A percentile compares a stretch with the other conserved stretches of the same genome.
These are phyloP conservation scores for Turritopsis rubra DNA, from an alignment of 30 jellyfish, hydroid and myxozoan species.

Conservation along the genomic window DNA sequence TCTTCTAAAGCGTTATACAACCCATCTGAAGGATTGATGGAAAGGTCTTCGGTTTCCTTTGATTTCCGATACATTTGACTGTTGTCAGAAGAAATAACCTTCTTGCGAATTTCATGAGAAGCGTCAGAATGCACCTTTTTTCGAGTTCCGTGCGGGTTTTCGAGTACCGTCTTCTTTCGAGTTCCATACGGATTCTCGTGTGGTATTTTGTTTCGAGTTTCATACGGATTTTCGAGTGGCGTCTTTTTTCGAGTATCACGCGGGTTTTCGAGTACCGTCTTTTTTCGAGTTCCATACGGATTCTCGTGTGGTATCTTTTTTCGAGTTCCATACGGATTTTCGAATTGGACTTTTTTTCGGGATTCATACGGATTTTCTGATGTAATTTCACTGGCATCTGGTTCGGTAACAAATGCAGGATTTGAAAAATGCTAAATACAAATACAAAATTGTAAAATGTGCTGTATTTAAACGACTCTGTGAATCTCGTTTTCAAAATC, in stretches of 20 bases:
- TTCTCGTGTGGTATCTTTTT: neutral
- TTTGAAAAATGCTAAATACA: neutral
- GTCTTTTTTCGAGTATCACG: neutral
- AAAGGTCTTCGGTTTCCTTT: neutral
- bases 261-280: neutral
- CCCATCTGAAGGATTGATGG: neutral
- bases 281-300: neutral
- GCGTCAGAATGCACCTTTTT: neutral
- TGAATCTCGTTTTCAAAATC: too few species aligned
- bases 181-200: neutral
- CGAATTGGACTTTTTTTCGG: neutral
- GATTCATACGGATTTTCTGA: neutral
- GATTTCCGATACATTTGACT: neutral
- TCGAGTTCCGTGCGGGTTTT: neutral
- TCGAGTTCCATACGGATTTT: neutral
- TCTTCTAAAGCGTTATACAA: neutral
- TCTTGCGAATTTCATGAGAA: neutral
- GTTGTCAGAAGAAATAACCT: neutral
- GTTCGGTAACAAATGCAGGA: neutral
- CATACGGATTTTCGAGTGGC: neutral
- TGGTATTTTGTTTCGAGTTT: neutral
- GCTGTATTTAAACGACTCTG: too few species aligned
- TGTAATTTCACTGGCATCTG: neutral
- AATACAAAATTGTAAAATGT: neutral
- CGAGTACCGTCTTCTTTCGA: neutral